These are phyloP conservation scores for Podabrus alpinus DNA, from an alignment of 2,888 invertebrate species.

Conservation along the genomic window DNA sequence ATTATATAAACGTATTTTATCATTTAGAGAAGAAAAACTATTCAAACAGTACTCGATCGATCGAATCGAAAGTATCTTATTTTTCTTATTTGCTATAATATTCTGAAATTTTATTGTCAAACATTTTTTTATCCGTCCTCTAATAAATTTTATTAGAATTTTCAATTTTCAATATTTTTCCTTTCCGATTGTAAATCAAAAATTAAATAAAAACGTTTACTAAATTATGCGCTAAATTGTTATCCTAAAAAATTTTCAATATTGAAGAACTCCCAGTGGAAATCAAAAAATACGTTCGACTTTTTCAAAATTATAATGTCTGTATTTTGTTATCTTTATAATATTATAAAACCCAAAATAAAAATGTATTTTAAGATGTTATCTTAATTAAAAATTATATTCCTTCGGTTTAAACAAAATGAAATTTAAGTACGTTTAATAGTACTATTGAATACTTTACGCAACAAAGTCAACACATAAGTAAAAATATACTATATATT, in stretches of 20 bases:
- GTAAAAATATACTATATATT: too few species aligned
- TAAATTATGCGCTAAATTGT: not conserved
- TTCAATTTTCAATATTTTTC: not conserved
- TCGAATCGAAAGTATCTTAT: not conserved
- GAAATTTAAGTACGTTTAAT: too few species aligned
- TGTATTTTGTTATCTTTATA: not conserved
- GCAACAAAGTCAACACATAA: not conserved
- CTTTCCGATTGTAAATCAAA: not conserved
- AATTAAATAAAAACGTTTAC: not conserved
- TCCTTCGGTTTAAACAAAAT: too few species aligned
- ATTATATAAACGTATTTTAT: not conserved
- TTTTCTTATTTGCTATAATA: not conserved
- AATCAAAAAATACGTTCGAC: not conserved
- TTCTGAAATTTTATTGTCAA: not conserved
- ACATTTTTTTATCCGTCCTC: not conserved
- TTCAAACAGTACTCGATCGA: not conserved
- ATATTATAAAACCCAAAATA: too few species aligned
- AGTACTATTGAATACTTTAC: not conserved
- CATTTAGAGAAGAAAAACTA: not conserved
- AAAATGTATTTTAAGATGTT: too few species aligned
- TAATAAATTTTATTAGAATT: not conserved
- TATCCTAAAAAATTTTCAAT: not conserved
- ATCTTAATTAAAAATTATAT: too few species aligned
- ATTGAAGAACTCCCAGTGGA: not conserved
- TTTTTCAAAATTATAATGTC: not conserved